phyloP scores from a whole-genome alignment of 1,140 invertebrate genomes.

The Pseudobourletiella spinata region DNA sequence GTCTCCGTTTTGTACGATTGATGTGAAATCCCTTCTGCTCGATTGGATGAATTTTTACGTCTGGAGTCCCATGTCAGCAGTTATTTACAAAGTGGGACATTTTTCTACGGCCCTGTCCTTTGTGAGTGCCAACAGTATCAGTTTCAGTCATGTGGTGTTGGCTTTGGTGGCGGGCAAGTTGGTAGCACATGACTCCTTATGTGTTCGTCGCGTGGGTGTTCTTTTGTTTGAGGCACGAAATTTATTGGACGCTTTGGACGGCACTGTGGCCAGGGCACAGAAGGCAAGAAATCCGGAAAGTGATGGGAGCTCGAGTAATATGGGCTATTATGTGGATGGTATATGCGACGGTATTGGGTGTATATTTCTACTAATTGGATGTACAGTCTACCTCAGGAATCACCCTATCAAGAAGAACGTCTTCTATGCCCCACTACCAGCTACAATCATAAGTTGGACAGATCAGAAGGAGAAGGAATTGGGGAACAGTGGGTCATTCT shows the following conservation, averaged over 20 bases:
- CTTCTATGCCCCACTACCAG: background rate
- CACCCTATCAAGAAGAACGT: slow-evolving; percentile 5
- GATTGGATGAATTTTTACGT: slow-evolving; percentile 68
- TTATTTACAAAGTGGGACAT: background rate
- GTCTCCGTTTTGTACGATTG: slow-evolving; percentile 62
- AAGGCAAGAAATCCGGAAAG: slow-evolving; percentile 42
- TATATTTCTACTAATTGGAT: slow-evolving; percentile 54
- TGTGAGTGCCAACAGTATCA: slow-evolving; percentile 68
- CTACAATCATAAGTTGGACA: background rate
- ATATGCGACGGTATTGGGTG: slow-evolving; percentile 64
- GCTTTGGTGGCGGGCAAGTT: slow-evolving; percentile 59
- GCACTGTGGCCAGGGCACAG: slow-evolving; percentile 60
- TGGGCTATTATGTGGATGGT: slow-evolving; percentile 63
- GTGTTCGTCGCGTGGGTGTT: slow-evolving; percentile 56
- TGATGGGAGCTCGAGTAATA: background rate
- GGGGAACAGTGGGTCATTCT: background rate
- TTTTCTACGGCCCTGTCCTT: slow-evolving; percentile 39
- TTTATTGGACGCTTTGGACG: slow-evolving; percentile 68
- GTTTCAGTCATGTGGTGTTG: slow-evolving; percentile 60
- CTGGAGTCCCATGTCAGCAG: slow-evolving; percentile 50
- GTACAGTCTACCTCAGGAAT: slow-evolving; percentile 51
- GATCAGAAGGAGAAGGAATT: background rate
- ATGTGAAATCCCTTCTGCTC: slow-evolving; percentile 62
- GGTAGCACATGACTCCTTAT: slow-evolving; percentile 56
- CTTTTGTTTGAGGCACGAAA: slow-evolving; percentile 64